Evolutionary conservation across 2,888 invertebrate species (phyloP), one percentile per base, ranked within the genome.

Genomic region (Trissolcus brochymenae): DNA sequence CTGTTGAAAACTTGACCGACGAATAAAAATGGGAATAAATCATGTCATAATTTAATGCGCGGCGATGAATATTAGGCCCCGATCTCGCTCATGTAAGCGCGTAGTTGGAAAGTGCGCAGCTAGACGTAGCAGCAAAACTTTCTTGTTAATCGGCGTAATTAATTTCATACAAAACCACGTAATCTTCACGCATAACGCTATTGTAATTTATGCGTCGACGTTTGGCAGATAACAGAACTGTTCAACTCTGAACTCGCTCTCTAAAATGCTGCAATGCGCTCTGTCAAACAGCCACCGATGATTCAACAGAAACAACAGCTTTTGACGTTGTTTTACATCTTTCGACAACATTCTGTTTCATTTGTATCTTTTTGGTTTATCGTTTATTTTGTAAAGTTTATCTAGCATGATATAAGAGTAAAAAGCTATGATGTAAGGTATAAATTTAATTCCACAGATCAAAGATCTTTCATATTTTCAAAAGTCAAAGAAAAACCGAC

Each of bases 91-190:
- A 54, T 55, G 65, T 66, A 66, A 61, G 14, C 46, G 66, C 43
- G 60, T 13, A 40, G 50, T 54, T 66, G 40, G 73, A 73, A 73
- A 73, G 61, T 19, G 50, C 46, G 25, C 21, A 43, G 25, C 59
- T 40, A 50, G 25, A 43, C 50, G 17, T 50, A 6, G 19, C 64
- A 7, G 29, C 29, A 7, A 29, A 66, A 66, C 73, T 73, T 73
- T 73, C 72, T 60, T 72, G 72, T 60, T 61, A 66, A 73, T 73
- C 73, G 60, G 41, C 55, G 60, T 73, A 73, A 73, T 73, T 73
- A 73, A 73, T 73, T 73, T 14, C 59, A 61, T 54, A 66, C 56
- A 73, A 73, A 66, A 73, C 49, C 29, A 1, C 55, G 65, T 35
- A 61, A 73, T 73, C 66, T 66, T 41, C 53, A 60, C 59, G 73